Conservation (phyloP, 2,113 vertebrate species). For the Oncorhynchus tshawytscha region DNA sequence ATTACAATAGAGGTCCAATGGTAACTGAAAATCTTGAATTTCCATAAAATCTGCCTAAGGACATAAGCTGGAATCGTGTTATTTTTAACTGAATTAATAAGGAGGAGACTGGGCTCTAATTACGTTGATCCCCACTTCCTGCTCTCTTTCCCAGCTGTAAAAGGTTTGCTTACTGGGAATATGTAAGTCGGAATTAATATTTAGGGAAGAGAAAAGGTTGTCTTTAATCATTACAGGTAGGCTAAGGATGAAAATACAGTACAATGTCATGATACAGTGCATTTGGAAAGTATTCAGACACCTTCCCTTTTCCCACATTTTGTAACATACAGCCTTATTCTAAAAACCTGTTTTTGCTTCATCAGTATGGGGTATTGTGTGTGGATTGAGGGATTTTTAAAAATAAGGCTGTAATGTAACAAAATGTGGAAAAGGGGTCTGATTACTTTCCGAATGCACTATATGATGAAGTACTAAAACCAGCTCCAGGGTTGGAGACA, state of each 20-base stretch:
- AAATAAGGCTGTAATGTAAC: no score
- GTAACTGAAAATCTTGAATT: not conserved
- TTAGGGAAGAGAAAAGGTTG: not conserved
- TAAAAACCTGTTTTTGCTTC: no score
- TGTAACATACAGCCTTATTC: no score
- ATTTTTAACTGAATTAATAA: conserved; percentile 25
- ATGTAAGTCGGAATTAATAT: not conserved
- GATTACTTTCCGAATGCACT: no score
- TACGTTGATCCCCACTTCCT: conserved; percentile 41
- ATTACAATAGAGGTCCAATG: conserved; percentile 13
- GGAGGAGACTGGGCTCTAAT: conserved; percentile 10
- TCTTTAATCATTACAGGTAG: not conserved
- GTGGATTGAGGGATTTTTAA: no score
- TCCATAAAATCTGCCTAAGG: not conserved
- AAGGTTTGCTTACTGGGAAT: conserved; percentile 28
- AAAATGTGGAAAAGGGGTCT: no score
- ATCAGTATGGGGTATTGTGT: no score
- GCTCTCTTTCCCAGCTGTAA: conserved; percentile 18
- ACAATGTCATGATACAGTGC: not conserved
- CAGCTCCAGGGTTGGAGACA: no score
- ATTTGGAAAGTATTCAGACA: no score
- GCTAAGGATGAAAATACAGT: not conserved
- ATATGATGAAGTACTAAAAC: no score
- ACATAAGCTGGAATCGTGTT: not conserved
- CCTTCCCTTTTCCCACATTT: no score